A percentile compares a stretch with the other conserved stretches of the same genome.
These are phyloP conservation scores for Dasypus novemcinctus DNA, from an alignment of 2,113 vertebrate species.

Conservation along the genomic window DNA sequence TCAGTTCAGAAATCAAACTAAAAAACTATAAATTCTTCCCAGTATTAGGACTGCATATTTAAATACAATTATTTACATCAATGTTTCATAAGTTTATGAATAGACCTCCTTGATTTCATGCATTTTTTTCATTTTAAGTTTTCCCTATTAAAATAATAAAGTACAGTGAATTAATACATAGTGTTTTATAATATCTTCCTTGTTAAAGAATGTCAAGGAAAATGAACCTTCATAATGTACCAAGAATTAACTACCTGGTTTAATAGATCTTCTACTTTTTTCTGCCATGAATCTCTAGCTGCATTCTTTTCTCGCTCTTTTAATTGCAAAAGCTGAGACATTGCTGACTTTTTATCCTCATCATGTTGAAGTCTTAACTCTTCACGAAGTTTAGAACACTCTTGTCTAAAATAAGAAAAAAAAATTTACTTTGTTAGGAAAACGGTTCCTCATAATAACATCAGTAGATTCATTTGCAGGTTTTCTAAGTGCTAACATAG, in stretches of 20 bases:
- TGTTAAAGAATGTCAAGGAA: neutral
- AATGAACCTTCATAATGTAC: neutral
- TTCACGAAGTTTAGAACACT: slow-evolving; percentile 96
- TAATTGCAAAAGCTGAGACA: slow-evolving; percentile 91
- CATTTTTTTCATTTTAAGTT: neutral
- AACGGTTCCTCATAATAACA: neutral
- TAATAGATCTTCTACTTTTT: slow-evolving; percentile 98
- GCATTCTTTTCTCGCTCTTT: slow-evolving; percentile 94
- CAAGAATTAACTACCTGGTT: slow-evolving; percentile 89
- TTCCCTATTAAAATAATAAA: neutral
- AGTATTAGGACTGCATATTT: neutral
- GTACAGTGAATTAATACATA: neutral
- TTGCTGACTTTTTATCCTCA: slow-evolving; percentile 92
- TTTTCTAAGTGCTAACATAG: neutral
- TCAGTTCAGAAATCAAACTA: slow-evolving; percentile 37
- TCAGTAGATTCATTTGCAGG: neutral
- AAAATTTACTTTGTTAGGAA: slow-evolving; percentile 37
- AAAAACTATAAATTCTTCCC: neutral
- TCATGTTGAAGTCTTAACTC: slow-evolving; percentile 94
- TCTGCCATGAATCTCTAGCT: slow-evolving; percentile 96
- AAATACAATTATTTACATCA: neutral
- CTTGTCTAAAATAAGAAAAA: slow-evolving; percentile 87
- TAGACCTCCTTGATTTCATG: neutral
- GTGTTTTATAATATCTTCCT: neutral
- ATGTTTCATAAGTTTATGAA: neutral